Percentiles rank a stretch among this genome's conserved stretches.
phyloP scores from a whole-genome alignment of 2,797 vertebrate genomes.

The Potorous gilbertii region DNA sequence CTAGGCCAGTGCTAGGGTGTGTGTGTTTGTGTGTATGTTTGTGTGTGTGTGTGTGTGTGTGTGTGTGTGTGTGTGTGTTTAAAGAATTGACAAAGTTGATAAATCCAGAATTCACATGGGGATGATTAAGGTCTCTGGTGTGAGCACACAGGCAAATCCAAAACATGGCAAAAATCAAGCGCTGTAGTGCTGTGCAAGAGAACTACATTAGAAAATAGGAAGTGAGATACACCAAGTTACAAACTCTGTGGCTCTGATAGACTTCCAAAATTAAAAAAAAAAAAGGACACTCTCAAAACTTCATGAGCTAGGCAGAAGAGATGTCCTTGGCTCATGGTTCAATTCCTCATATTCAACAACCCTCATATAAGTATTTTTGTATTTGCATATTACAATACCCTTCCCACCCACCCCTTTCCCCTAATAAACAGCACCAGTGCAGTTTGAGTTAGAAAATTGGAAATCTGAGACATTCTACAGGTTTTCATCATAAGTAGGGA shows the following conservation, averaged over 20 bases:
- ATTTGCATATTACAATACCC: slow-evolving; percentile 75
- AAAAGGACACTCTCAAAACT: slow-evolving; percentile 73
- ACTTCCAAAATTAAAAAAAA: slow-evolving; percentile 63
- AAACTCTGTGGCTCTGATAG: slow-evolving; percentile 73
- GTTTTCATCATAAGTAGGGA: slow-evolving; percentile 78
- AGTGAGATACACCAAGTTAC: slow-evolving; percentile 78
- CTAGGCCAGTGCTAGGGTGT: slow-evolving; percentile 64
- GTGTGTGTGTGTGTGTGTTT: background rate
- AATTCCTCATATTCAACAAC: slow-evolving; percentile 75
- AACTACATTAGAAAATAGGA: slow-evolving; percentile 77
- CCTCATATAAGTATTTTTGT: slow-evolving; percentile 78
- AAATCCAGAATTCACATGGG: slow-evolving; percentile 82
- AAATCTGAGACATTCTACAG: slow-evolving; percentile 83
- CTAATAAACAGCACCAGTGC: slow-evolving; percentile 82
- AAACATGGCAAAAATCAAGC: slow-evolving; percentile 84
- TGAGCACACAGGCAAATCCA: slow-evolving; percentile 91
- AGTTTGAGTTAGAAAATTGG: slow-evolving; percentile 78
- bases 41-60: no score
- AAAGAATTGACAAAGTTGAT: slow-evolving; percentile 74
- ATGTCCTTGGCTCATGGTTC: slow-evolving; percentile 76
- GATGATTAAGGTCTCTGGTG: slow-evolving; percentile 98
- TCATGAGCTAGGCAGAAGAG: slow-evolving; percentile 76
- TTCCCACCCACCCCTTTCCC: slow-evolving; percentile 77
- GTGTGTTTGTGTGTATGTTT: no score
- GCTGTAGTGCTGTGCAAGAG: slow-evolving; percentile 78